Evolutionary conservation across 2,797 vertebrate genomes (phyloP), one percentile per base, ranked within the genome.

Genomic region (Acanthurus leucopareius): DNA sequence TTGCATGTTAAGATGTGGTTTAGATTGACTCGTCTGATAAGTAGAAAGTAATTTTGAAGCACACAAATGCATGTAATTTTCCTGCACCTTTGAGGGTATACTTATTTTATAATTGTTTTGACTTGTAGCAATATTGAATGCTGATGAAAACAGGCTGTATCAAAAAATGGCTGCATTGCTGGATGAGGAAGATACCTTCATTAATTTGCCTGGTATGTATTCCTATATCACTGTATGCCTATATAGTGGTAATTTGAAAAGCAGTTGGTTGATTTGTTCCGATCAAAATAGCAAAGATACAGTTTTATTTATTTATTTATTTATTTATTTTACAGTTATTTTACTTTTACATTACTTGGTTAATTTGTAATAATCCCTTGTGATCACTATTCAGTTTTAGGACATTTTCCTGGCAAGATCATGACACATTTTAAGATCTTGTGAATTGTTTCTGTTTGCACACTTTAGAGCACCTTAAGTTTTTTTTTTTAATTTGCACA

Each of bases 141-240:
- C 88, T 67, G 95, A 95, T 81, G 95, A 95, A 83, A 89, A 82
- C 80, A 87, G 91, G 59, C 83, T 96, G 38, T 96, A 93, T 85
- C 75, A 91, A 73, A 93, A 87, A 84, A 90, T 96, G 90, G 88
- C 95, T 11, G 91, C 91, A 0, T 78, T 97, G 79, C 87, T 97
- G 78, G 89, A 94, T 75, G 95, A 96, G 44, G 93, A 96, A 13
- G 94, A 95, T 42, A 87, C 93, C 65, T 89, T 78, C 69, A 77
- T 93, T 66, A 92, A 96, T 52, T 87, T 95, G 65, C 94, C 96
- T 89, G 96, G 97, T 97, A 94, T 62, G 91, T 88, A 69, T 75
- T 5, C 6, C 0, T 1, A 1, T 38, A 32, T 17, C 45, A 40
- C 2, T 47, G 0, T 1, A 10, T 13, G 20, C 1, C 9, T 48